A percentile compares a stretch with the other conserved stretches of the same genome.
Conservation (phyloP, 2,113 vertebrate species). For the Chloebia gouldiae region DNA sequence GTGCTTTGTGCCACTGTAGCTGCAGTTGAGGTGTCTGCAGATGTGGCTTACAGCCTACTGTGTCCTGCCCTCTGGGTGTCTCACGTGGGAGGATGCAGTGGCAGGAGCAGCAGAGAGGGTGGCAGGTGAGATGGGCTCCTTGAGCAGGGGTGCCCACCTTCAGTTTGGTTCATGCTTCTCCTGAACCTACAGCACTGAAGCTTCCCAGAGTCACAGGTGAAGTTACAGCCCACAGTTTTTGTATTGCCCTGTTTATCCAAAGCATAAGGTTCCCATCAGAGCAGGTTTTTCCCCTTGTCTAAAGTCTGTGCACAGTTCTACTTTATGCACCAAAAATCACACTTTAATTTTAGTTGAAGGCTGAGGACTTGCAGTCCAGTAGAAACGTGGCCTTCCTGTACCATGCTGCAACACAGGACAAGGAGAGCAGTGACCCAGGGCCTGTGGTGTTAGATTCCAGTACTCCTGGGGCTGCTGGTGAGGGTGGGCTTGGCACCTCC, state of each 20-base stretch:
- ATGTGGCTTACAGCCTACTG: background rate
- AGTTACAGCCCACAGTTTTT: background rate
- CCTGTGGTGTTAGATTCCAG: background rate
- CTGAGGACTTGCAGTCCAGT: background rate
- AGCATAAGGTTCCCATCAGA: background rate
- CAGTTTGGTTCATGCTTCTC: background rate
- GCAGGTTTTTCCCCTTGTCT: background rate
- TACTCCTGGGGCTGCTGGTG: background rate
- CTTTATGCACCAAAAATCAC: background rate
- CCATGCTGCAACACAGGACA: background rate
- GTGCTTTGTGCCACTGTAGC: background rate
- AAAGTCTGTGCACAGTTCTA: background rate
- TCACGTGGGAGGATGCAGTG: background rate
- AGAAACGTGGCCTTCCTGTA: background rate
- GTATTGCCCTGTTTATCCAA: background rate
- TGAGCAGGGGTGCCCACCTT: background rate
- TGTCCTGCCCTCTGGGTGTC: background rate
- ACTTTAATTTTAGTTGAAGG: background rate
- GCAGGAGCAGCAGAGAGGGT: background rate
- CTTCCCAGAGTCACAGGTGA: background rate
- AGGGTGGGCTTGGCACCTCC: background rate
- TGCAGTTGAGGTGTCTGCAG: background rate
- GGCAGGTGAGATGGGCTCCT: background rate
- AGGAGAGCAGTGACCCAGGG: background rate
- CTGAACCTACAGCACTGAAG: background rate